Base-by-base conservation (phyloP, 1,140 invertebrate species). In the Drosophila arawakana region DNA sequence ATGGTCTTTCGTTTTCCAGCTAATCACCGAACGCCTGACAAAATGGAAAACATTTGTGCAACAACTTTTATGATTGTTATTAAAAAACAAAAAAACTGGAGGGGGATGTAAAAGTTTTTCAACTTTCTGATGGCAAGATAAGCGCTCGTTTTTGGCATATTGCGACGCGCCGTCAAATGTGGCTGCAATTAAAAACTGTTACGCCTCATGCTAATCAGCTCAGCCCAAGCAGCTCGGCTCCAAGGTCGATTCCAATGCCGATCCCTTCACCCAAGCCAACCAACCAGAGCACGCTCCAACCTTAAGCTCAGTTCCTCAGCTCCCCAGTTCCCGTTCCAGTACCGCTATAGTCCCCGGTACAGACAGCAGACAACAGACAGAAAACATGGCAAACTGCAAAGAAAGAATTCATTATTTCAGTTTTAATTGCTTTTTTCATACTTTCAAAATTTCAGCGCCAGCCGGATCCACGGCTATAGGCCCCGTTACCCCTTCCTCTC, bases 381-480 rank as follows among this genome's bases (percentile, higher is more conserved):
- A 68, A 30, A 72, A 78, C 76, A 82, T 76, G 82, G 70, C 70
- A 78, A 63, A 73, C 74, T 78, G 68, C 77, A 66, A 70, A 76
- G 82, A 90, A 90, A 83, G 86, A 90, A 90, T 83, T 86, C 86
- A 90, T 90, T 90, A 90, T 90, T 81, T 90, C 77, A 86, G 74
- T 90, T 90, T 90, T 90, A 90, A 90, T 90, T 90, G 82, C 86
- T 90, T 90, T 88, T 90, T 90, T 90, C 86, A 83, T 90, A 90
- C 86, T 90, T 90, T 90, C 84, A 62, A 88, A 82, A 74, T 62
- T 88, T 73, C 50, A 89, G 74, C 83, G 78, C 77, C 82, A 86
- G 71, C 76, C 68, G 43, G 47, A 63, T 57, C 52, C 49, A 66
- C 13, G 13, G 39, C 39, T 37, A 15, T 35, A 50, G 61, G 34